Evolutionary conservation across 2,797 vertebrate species (phyloP).

Genomic region (Sebastes hubbsi): DNA sequence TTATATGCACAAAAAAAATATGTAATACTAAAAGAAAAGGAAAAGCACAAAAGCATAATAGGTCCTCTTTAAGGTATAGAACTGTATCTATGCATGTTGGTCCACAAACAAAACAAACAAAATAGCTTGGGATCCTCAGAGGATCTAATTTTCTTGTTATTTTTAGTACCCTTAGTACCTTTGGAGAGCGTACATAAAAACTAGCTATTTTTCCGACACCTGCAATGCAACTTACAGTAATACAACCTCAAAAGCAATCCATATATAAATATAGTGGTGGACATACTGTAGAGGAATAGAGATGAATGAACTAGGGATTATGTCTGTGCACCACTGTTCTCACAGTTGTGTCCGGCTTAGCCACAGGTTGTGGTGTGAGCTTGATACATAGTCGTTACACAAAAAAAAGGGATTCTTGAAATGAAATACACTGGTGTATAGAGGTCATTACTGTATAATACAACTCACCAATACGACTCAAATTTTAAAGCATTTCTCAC

Average conservation of each 20-base stretch:
- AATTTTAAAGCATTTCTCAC: slow-evolving; percentile 50
- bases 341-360: slow-evolving; percentile 55
- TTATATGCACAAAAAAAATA: no score
- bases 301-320: slow-evolving; percentile 57
- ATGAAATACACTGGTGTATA: slow-evolving; percentile 63
- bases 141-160: slow-evolving; percentile 4
- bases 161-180: slow-evolving; percentile 66
- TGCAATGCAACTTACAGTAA: slow-evolving; percentile 38
- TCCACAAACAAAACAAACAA: slow-evolving; percentile 15
- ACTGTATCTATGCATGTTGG: slow-evolving; percentile 15
- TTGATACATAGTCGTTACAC: slow-evolving; percentile 50
- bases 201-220: slow-evolving; percentile 36
- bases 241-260: slow-evolving; percentile 41
- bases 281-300: slow-evolving; percentile 45
- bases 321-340: slow-evolving; percentile 54
- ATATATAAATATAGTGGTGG: slow-evolving; percentile 74
- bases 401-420: slow-evolving; percentile 52
- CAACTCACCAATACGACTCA: slow-evolving; percentile 54
- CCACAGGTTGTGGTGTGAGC: slow-evolving; percentile 54
- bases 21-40: no score
- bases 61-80: background rate
- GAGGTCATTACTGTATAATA: slow-evolving; percentile 51
- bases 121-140: slow-evolving; percentile 40
- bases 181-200: slow-evolving; percentile 36
- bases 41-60: no score